phyloP scores from a whole-genome alignment of 2,113 vertebrate genomes.

The Oceanodroma tethys region DNA sequence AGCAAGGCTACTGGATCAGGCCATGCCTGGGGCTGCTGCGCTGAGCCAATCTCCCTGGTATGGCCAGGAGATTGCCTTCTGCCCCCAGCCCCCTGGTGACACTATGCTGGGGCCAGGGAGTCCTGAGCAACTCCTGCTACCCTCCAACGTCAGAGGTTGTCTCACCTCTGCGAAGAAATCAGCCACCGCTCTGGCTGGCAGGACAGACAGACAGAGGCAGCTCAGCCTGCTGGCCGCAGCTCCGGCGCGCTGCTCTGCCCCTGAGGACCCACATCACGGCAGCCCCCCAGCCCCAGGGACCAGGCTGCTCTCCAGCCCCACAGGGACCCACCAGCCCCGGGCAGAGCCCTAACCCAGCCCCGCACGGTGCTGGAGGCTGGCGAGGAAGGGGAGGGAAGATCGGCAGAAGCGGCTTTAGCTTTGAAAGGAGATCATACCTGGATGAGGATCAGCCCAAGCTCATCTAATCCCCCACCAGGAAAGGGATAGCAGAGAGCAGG shows the following conservation, averaged over 20 bases:
- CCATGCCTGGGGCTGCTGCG: not conserved
- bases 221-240: not conserved
- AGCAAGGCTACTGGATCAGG: not conserved
- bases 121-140: not conserved
- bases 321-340: too few species aligned
- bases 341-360: not conserved
- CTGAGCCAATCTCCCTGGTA: not conserved
- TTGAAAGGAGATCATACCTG: not conserved
- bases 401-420: not conserved
- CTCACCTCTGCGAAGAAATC: not conserved
- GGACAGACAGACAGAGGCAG: not conserved
- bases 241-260: fast-evolving
- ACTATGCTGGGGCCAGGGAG: not conserved
- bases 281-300: not conserved
- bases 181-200: not conserved
- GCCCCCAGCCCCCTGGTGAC: not conserved
- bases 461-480: not conserved
- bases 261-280: not conserved
- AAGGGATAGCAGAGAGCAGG: not conserved
- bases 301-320: not conserved
- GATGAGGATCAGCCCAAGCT: slow-evolving; percentile 11
- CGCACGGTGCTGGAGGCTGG: fast-evolving
- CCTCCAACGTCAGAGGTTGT: too few species aligned
- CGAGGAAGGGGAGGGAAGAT: not conserved
- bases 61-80: not conserved